Evolutionary conservation across 2,797 vertebrate genomes (phyloP).

Genomic region (Epinephelus awoara): DNA sequence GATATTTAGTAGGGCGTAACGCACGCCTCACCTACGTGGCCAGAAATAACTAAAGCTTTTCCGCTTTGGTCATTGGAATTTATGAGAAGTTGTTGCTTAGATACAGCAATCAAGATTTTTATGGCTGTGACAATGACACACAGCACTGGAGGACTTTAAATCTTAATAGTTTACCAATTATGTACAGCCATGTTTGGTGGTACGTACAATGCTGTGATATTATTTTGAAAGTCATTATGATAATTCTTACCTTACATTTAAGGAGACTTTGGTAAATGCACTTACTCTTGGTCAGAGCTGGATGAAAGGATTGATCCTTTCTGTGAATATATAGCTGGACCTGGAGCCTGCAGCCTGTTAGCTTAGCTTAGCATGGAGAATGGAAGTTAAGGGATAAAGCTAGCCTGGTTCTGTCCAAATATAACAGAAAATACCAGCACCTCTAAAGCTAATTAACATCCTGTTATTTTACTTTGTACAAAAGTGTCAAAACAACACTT

Average conservation of each 20-base stretch:
- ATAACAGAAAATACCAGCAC: too few species aligned
- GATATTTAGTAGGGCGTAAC: not conserved
- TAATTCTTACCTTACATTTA: not conserved
- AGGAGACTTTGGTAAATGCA: not conserved
- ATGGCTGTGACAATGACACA: constrained; percentile 54
- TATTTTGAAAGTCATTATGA: too few species aligned
- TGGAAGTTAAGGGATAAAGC: too few species aligned
- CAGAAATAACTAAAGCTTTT: constrained; percentile 11
- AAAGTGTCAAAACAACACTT: too few species aligned
- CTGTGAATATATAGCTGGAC: too few species aligned
- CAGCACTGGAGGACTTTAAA: constrained; percentile 76
- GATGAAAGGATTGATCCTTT: not conserved
- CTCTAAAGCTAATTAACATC: too few species aligned
- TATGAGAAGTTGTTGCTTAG: constrained; percentile 53
- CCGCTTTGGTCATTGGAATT: constrained; percentile 33
- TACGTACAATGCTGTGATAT: not conserved
- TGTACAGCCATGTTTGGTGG: not conserved
- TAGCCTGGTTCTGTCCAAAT: too few species aligned
- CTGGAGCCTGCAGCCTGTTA: too few species aligned
- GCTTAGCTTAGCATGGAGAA: too few species aligned
- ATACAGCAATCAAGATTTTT: constrained; percentile 69
- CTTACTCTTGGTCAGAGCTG: not conserved
- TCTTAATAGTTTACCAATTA: constrained; percentile 83
- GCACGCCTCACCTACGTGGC: not conserved
- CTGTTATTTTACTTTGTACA: too few species aligned